Base-by-base conservation (phyloP, 2,797 vertebrate genomes). In the Coracias cyanogaster region DNA sequence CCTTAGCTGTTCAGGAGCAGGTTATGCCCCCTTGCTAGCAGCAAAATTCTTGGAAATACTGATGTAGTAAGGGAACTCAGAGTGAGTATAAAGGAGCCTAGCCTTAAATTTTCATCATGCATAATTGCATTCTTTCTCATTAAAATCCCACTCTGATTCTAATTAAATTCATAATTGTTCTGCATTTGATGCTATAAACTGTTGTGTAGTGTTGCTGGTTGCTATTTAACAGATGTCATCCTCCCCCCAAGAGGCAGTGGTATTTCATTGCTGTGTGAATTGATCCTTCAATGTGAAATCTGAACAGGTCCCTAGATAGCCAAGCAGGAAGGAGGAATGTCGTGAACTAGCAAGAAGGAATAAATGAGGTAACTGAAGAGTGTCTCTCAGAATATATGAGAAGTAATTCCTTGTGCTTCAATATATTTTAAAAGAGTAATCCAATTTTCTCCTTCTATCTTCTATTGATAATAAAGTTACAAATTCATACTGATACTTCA, bases 161-260 rank as follows among this genome's bases (percentile, higher is more conserved):
- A 96, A 97, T 96, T 95, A 94, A 93, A 92, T 94, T 96, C 85
- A 92, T 93, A 94, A 95, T 90, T 89, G 85, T 92, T 96, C 92
- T 90, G 88, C 73, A 80, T 94, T 88, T 95, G 81, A 77, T 94
- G 89, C 52, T 72, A 72, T 95, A 95, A 95, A 95, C 81, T 93
- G 81, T 94, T 95, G 57, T 94, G 49, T 20, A 86, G 93, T 86
- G 70, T 95, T 87, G 67, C 21, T 25, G 82, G 88, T 66, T 93
- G 84, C 86, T 87, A 90, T 94, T 94, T 94, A 96, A 94, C 92
- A 95, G 94, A 96, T 96, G 94, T 89, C 94, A 87, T 89, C 71
- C 45, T 88, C 62, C 46, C 61, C 91, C 41, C 31, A 67, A 29
- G 94, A 80, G 77, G 57, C 80, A 95, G 51, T 80, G 91, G 49